Evolutionary conservation across 2,888 invertebrate species (phyloP).

Genomic region (Meteorus colon): DNA sequence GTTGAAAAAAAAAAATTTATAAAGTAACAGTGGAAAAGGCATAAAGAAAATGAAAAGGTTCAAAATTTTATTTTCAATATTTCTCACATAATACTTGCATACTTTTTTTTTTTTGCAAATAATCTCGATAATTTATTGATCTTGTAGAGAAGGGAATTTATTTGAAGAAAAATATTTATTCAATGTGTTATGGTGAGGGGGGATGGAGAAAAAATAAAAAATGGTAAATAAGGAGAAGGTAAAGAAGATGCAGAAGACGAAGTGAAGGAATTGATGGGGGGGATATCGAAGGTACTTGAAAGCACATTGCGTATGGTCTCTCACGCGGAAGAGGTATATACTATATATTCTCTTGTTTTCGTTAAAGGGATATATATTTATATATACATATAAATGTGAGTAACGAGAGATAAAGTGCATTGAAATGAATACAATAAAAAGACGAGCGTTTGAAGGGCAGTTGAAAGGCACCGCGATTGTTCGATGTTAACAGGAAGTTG

Average conservation of each 20-base stretch:
- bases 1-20: not conserved
- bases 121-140: conserved; percentile 8
- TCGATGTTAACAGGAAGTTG: conserved; percentile 45
- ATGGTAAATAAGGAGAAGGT: conserved; percentile 15
- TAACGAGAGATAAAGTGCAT: conserved; percentile 31
- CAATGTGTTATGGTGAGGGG: not conserved
- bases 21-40: not conserved
- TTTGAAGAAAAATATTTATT: not conserved
- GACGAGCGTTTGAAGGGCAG: conserved; percentile 9
- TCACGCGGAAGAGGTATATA: conserved; percentile 28
- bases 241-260: not conserved
- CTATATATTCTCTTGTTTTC: not conserved
- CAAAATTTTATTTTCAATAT: not conserved
- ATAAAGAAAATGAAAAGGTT: no score
- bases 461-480: conserved; percentile 41
- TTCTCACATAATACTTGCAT: not conserved
- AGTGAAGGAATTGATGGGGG: conserved; percentile 26
- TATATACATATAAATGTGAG: conserved; percentile 17
- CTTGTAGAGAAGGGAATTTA: not conserved
- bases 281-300: conserved; percentile 11
- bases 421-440: conserved; percentile 39
- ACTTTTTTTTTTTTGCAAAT: not conserved
- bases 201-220: conserved; percentile 31
- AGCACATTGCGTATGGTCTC: conserved; percentile 11
- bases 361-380: conserved; percentile 18